phyloP scores from a whole-genome alignment of 2,888 invertebrate genomes.

The Folsomia manolachei region DNA sequence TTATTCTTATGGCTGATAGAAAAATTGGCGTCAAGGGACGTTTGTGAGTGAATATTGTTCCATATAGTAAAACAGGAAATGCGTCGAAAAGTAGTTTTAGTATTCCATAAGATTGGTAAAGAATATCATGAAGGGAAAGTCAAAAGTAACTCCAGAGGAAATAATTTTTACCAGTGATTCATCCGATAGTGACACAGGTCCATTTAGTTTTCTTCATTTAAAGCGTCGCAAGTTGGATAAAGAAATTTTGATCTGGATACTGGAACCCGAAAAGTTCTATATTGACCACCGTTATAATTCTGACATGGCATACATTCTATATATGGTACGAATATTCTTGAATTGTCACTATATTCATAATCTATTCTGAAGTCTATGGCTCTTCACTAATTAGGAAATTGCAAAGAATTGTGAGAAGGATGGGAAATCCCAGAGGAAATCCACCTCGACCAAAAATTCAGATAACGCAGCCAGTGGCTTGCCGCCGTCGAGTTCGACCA shows the following conservation, averaged over 20 bases:
- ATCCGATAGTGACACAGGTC: background rate
- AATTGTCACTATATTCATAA: background rate
- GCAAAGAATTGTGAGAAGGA: background rate
- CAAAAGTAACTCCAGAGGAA: background rate
- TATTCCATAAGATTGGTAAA: too few species aligned
- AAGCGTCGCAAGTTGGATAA: background rate
- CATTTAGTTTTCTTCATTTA: background rate
- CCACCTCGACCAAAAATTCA: background rate
- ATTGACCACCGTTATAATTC: slow-evolving; percentile 39
- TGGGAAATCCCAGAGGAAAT: background rate
- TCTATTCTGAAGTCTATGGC: background rate
- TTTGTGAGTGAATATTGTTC: too few species aligned
- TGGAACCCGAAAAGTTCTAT: slow-evolving; percentile 26
- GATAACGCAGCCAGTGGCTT: background rate
- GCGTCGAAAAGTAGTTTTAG: too few species aligned
- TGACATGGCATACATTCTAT: slow-evolving; percentile 36
- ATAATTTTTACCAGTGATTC: background rate
- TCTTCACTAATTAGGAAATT: background rate
- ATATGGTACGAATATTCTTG: slow-evolving; percentile 28
- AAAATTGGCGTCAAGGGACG: too few species aligned
- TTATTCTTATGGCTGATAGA: too few species aligned
- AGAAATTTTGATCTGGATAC: slow-evolving; percentile 19
- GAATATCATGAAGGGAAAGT: background rate
- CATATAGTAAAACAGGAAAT: too few species aligned
- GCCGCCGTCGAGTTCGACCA: too few species aligned